Evolutionary conservation across 2,888 invertebrate genomes (phyloP).

Genomic region (Spicauda simplicius): DNA sequence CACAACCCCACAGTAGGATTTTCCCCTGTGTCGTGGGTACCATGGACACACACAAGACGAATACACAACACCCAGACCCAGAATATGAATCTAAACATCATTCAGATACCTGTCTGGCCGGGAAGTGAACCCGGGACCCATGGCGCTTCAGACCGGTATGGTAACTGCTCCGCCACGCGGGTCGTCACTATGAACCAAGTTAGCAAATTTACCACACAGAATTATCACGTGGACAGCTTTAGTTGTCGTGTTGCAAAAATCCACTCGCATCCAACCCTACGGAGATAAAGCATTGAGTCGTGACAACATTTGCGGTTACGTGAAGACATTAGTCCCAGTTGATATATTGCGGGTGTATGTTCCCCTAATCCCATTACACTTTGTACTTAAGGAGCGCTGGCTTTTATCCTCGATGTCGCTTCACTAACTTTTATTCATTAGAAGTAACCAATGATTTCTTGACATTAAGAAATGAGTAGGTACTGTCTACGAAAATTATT

Average conservation of each 20-base stretch:
- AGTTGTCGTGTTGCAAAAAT: constrained; percentile 6
- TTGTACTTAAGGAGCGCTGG: neutral
- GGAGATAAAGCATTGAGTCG: constrained; percentile 15
- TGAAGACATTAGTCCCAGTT: constrained; percentile 2
- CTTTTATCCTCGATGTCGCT: neutral
- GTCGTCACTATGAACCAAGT: neutral
- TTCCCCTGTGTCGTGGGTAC: too few species aligned
- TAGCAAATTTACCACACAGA: neutral
- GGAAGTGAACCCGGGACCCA: too few species aligned
- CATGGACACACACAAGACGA: too few species aligned
- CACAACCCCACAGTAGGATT: too few species aligned
- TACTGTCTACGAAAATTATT: neutral
- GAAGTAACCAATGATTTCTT: neutral
- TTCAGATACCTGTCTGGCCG: too few species aligned
- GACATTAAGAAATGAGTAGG: neutral
- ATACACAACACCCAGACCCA: too few species aligned
- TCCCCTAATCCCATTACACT: constrained; percentile 1
- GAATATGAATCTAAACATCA: too few species aligned
- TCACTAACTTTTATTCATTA: neutral
- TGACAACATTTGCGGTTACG: constrained; percentile 4
- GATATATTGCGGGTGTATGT: neutral
- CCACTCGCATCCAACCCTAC: constrained; percentile 1
- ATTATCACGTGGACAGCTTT: neutral
- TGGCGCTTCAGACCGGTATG: too few species aligned
- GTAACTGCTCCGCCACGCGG: too few species aligned